Base-by-base conservation (phyloP, 2,888 invertebrate genomes). In the Orchesellides sinensis region DNA sequence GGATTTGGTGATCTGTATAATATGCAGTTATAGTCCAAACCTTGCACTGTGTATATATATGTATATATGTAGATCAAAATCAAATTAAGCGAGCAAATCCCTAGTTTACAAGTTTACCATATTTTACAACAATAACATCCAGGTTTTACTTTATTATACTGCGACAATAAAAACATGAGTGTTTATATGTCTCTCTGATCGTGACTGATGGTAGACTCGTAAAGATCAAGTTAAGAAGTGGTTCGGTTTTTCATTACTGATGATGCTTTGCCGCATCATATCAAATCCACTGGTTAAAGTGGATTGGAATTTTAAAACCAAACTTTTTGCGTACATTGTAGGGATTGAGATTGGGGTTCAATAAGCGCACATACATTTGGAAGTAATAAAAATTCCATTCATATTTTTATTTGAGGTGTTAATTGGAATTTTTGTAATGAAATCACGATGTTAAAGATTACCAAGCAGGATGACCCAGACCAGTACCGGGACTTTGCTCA, bases 351-450 rank as follows among this genome's bases (percentile, higher is more conserved):
- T 61, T 32, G 23, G 6, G 40, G 1, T 25, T 23, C n/a, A n/a
- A n/a, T n/a, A n/a, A 25, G 54, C 8, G 23, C 29, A 1, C 10
- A 40, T 40, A 8, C 2, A 32, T 27, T 27, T 19, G 17, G 5
- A 49, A 40, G 63, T n/a, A 56, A 66, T 80, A 73, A 80, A 73
- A 72, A 80, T 80, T 73, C 73, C 79, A 45, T 54, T 56, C 52
- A 32, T 29, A n/a, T n/a, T 27, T 17, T 25, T 73, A 14, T 49
- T 32, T 23, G 0, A 80, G 80, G 80, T 80, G 80, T 73, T 80
- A 80, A 80, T 80, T 80, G 73, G 72, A 66, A n/a, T 80, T 79
- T 59, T 25, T 70, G 47, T 69, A 54, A 25, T 56, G 54, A 10
- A 35, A 47, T 61, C 17, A 63, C 14, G 23, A 12, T 17, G 49